phyloP scores from a whole-genome alignment of 2,113 vertebrate genomes.

The Petaurus breviceps region DNA sequence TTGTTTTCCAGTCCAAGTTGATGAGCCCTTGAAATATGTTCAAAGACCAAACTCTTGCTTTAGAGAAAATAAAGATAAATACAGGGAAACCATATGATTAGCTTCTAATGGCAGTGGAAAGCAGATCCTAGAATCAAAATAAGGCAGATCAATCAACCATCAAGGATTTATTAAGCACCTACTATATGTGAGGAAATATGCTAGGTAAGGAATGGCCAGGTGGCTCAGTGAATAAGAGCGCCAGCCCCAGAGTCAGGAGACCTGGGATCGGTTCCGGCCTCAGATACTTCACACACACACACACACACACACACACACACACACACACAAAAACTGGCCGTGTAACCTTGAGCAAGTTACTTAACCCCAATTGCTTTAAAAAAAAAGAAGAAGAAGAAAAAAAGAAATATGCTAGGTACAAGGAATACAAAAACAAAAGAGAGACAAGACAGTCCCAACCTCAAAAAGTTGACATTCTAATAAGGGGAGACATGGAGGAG shows the following conservation, averaged over 20 bases:
- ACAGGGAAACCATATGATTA: background rate
- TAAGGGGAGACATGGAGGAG: background rate
- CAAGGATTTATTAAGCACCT: background rate
- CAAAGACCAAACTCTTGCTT: background rate
- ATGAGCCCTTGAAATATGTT: background rate
- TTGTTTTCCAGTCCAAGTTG: background rate
- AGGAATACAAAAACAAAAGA: background rate
- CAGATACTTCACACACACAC: too few species aligned
- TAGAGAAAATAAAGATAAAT: background rate
- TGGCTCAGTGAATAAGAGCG: too few species aligned
- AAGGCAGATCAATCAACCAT: background rate
- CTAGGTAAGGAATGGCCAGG: background rate
- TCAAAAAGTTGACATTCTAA: background rate
- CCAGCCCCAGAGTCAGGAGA: too few species aligned
- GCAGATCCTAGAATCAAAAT: background rate
- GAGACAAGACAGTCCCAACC: background rate
- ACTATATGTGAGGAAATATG: background rate
- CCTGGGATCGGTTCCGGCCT: too few species aligned
- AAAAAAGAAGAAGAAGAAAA: too few species aligned
- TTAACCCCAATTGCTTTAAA: too few species aligned
- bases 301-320: too few species aligned
- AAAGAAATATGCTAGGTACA: background rate
- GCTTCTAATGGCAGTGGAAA: background rate
- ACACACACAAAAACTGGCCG: too few species aligned
- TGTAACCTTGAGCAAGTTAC: too few species aligned